phyloP scores from a whole-genome alignment of 53 echinoderm and acorn worm genomes.

The Hippasteria phrygiana region DNA sequence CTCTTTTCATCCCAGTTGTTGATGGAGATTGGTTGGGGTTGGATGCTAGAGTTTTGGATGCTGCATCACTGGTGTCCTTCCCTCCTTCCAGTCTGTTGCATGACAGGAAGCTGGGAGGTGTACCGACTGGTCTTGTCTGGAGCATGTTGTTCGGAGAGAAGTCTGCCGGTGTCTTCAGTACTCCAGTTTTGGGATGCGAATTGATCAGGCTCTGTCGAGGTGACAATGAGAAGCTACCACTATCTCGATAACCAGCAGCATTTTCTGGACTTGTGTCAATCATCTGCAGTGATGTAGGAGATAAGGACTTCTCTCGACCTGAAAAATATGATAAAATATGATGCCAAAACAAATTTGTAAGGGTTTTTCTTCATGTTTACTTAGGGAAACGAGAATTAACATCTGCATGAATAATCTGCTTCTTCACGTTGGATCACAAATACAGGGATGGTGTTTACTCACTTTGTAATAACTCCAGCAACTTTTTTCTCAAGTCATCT shows the following conservation, averaged over 20 bases:
- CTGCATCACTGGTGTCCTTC: not conserved
- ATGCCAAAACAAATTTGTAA: too few species aligned
- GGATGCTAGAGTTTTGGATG: not conserved
- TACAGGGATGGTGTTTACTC: too few species aligned
- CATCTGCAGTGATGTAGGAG: too few species aligned
- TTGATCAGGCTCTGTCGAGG: not conserved
- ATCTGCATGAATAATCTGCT: too few species aligned
- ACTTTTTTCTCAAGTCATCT: not conserved
- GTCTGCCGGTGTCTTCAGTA: conserved; percentile 1
- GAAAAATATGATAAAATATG: too few species aligned
- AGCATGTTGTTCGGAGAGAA: not conserved
- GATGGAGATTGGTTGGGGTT: not conserved
- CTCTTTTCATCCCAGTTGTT: not conserved
- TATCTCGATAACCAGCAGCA: not conserved
- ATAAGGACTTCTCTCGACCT: too few species aligned
- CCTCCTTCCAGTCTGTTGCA: not conserved
- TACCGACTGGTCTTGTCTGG: not conserved
- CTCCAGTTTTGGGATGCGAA: not conserved
- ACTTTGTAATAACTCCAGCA: not conserved
- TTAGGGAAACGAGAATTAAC: too few species aligned
- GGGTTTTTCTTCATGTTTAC: too few species aligned
- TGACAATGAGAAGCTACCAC: not conserved
- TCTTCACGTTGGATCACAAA: too few species aligned
- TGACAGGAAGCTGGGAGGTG: not conserved
- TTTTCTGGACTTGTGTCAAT: too few species aligned